Evolutionary conservation across 2,888 invertebrate genomes (phyloP), one percentile per base, ranked within the genome.

Genomic region (Acleris sparsana): DNA sequence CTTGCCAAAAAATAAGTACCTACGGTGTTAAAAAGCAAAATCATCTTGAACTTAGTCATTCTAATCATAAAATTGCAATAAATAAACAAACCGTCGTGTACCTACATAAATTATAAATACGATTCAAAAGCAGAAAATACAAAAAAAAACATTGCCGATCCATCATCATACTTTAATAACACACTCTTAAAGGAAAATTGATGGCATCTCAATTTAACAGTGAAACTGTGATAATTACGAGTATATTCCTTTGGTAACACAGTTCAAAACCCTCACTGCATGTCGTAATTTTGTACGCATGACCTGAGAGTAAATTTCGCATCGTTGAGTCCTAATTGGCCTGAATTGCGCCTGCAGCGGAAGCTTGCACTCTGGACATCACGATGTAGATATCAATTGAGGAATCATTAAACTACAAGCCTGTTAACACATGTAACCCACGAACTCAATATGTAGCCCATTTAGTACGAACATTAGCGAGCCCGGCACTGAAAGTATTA

Each of bases 291-390:
- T 61, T 43, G 48, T 55, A 25, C 48, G 49, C 49, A 48, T 60
- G 65, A 56, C 55, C 65, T 65, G 59, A 55, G 53, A 20, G 60
- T 56, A 64, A 43, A 65, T 61, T 61, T 65, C 44, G 44, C 60
- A 56, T 63, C 55, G 60, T 55, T 51, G 43, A 25, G 33, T 29
- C 59, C 17, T 65, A 61, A 65, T 65, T 65, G 65, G 43, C 60
- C 55, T 61, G 60, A 65, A 64, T 65, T 65, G 64, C 49, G 64
- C 22, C 9, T n/a, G 58, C 60, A 60, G 49, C 65, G 62, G 62
- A 56, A 51, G 51, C 62, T 43, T 53, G 49, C 39, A 43, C 18
- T 18, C 22, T 60, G 25, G n/a, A 7, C 59, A 53, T 62, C 62
- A 56, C 17, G 13, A 25, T 63, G 62, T 49, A 56, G 43, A 58